Conservation (phyloP, 2,888 invertebrate species). For the Sinodicranocentrus sp. region DNA sequence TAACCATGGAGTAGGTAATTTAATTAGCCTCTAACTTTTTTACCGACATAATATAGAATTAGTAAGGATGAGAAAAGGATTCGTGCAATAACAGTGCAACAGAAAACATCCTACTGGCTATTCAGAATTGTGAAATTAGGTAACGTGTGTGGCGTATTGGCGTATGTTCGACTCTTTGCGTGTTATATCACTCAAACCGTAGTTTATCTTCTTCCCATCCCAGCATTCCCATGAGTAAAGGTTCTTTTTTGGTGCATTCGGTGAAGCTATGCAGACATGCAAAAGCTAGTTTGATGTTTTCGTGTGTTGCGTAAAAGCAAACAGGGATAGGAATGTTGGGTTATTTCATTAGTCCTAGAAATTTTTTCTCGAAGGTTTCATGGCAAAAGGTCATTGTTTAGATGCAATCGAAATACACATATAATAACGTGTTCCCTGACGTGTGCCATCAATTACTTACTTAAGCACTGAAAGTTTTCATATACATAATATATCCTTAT, state of each 20-base stretch:
- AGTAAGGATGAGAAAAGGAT: no score
- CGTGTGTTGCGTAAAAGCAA: background rate
- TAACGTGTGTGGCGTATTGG: no score
- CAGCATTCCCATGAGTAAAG: background rate
- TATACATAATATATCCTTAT: no score
- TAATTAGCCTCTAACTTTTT: no score
- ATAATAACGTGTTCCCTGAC: constrained; percentile 19
- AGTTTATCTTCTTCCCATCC: background rate
- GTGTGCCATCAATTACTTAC: constrained; percentile 6
- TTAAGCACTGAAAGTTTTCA: no score
- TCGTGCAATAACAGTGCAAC: no score
- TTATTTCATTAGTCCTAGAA: background rate
- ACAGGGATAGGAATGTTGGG: background rate
- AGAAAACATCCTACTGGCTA: no score
- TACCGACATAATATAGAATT: no score
- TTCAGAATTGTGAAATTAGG: no score
- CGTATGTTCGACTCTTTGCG: no score
- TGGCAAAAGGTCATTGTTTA: constrained; percentile 26
- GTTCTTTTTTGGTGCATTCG: background rate
- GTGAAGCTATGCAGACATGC: no score
- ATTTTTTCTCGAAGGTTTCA: background rate
- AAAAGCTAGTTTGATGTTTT: background rate
- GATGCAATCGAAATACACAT: background rate
- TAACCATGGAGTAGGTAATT: background rate
- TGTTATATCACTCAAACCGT: background rate